These are phyloP conservation scores for Macrostomum cliftonense DNA, from an alignment of 2,888 invertebrate genomes.

Conservation along the genomic window DNA sequence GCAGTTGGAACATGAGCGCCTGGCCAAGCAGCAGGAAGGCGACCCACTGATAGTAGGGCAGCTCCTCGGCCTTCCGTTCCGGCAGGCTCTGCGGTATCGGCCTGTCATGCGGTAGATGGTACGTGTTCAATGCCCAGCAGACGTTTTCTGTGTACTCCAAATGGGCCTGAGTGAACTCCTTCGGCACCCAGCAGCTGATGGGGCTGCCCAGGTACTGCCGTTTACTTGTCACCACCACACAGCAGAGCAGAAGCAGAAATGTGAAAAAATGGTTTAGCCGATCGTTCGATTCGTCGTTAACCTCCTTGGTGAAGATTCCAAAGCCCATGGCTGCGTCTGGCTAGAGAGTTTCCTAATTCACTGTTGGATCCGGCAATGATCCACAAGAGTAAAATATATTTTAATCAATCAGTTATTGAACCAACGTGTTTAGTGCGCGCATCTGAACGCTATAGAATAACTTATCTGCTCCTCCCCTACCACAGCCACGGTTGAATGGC, in stretches of 20 bases:
- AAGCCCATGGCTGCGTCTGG: too few species aligned
- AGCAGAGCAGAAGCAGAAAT: neutral
- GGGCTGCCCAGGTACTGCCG: slow-evolving; percentile 3
- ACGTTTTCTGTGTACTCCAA: slow-evolving; percentile 1
- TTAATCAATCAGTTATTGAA: too few species aligned
- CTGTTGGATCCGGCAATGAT: too few species aligned
- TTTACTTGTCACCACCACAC: neutral
- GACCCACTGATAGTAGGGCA: slow-evolving; percentile 4
- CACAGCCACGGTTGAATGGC: too few species aligned
- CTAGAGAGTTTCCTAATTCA: too few species aligned
- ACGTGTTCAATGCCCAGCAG: slow-evolving; percentile 4
- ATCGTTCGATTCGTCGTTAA: neutral
- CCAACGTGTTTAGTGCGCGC: too few species aligned
- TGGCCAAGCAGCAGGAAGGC: slow-evolving; percentile 1
- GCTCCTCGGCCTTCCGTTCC: neutral
- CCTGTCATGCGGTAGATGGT: neutral
- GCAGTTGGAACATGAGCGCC: neutral
- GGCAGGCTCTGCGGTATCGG: neutral
- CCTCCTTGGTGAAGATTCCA: too few species aligned
- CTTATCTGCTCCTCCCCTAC: too few species aligned
- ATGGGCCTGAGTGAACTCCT: slow-evolving; percentile 3
- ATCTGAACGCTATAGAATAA: too few species aligned
- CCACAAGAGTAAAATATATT: too few species aligned
- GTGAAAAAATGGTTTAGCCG: slow-evolving; percentile 2
- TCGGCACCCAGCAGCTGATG: slow-evolving; percentile 2